phyloP scores from a whole-genome alignment of 1,140 invertebrate genomes.

The Odontomachus brunneus region DNA sequence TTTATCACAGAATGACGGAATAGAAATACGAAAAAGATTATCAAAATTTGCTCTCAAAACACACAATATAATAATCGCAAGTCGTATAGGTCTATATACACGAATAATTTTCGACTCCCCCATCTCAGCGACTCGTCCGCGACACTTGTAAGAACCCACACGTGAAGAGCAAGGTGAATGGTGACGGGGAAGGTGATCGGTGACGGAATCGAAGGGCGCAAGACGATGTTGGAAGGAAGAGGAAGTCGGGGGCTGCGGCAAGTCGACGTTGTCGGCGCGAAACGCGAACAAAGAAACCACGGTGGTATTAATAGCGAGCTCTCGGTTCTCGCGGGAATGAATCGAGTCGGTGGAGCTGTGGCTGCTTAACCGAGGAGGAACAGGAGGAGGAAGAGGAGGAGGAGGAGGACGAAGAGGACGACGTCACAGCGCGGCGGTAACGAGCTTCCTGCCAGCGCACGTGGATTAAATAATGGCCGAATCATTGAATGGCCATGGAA shows the following conservation, averaged over 20 bases:
- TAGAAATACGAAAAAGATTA: too few relatives aligned
- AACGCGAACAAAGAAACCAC: constrained; percentile 51
- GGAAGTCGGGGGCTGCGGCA: constrained; percentile 8
- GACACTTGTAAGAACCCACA: not conserved
- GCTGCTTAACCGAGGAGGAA: constrained; percentile 27
- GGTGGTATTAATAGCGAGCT: constrained; percentile 51
- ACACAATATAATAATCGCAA: too few relatives aligned
- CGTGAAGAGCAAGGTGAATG: not conserved
- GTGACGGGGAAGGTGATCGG: not conserved
- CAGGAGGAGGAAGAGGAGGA: not conserved
- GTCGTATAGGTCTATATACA: too few relatives aligned
- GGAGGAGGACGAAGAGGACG: constrained; percentile 1
- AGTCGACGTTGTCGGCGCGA: constrained; percentile 13
- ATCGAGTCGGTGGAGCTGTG: constrained; percentile 22
- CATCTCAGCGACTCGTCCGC: not conserved
- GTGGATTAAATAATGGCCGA: constrained; percentile 48
- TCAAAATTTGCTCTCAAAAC: too few relatives aligned
- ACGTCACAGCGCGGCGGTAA: constrained; percentile 47
- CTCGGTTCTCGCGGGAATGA: constrained; percentile 14
- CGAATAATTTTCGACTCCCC: not conserved
- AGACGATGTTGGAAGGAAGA: not conserved
- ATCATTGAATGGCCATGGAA: constrained; percentile 41
- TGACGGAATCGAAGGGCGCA: not conserved
- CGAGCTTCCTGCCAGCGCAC: constrained; percentile 8
- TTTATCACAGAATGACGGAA: too few relatives aligned